Conservation (phyloP, 1,140 invertebrate species). For the Pseudobourletiella spinata region DNA sequence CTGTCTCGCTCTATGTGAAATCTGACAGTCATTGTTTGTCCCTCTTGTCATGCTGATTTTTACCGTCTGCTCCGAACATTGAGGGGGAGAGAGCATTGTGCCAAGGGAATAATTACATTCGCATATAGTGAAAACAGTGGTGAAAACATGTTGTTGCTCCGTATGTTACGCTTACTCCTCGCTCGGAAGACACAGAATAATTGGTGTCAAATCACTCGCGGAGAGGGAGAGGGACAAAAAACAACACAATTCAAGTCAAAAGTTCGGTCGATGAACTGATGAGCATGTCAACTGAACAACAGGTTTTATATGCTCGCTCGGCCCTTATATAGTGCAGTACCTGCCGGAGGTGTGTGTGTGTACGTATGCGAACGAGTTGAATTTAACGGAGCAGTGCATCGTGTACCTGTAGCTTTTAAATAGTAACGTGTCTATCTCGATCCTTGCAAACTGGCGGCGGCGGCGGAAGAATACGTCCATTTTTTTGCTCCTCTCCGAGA, state of each 20-base stretch:
- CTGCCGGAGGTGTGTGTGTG: no score
- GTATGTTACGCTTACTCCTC: no score
- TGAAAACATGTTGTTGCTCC: no score
- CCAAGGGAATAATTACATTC: neutral
- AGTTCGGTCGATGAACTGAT: constrained; percentile 23
- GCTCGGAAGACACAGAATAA: neutral
- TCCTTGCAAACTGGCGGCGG: no score
- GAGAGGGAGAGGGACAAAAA: constrained; percentile 3
- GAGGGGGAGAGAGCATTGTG: no score
- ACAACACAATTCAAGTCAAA: constrained; percentile 4
- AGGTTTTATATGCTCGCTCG: constrained; percentile 5
- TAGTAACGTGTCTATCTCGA: neutral
- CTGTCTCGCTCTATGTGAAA: no score
- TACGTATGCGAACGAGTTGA: no score
- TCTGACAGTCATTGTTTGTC: constrained; percentile 3
- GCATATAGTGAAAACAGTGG: no score
- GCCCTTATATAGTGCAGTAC: neutral
- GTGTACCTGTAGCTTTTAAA: constrained; percentile 1
- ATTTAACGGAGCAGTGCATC: no score
- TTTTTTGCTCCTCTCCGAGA: no score
- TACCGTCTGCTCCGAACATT: no score
- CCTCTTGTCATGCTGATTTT: neutral
- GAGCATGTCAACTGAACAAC: constrained; percentile 15
- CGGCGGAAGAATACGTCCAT: no score
- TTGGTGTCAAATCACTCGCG: neutral